Evolutionary conservation across 2,888 invertebrate genomes (phyloP), one percentile per base, ranked within the genome.

Genomic region (Actias luna): DNA sequence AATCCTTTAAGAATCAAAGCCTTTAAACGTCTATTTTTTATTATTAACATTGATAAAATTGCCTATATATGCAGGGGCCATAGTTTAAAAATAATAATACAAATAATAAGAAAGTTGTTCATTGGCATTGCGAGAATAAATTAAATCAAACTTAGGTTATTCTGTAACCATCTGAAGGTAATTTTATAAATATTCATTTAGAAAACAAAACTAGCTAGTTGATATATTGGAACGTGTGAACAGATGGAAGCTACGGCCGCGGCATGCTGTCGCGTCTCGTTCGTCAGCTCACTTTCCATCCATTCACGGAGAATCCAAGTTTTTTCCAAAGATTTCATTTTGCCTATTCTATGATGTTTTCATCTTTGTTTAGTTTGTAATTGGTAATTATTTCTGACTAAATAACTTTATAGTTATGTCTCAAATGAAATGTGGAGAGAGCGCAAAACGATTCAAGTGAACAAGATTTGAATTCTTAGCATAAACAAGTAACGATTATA

Each of bases 241-340:
- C 88, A 85, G 87, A n/a, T n/a, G n/a, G n/a, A 91, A 89, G 87
- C 80, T 80, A 70, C 83, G 71, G 74, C 25, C 3, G 25, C 46
- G 46, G 46, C 46, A 25, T 50, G 22, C 46, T 74, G 67, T 64
- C 67, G 67, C 65, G 80, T 82, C 84, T 86, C 80, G 85, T 80
- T 81, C 75, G 82, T 73, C 83, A 83, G 81, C 85, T 88, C 85
- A 88, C 92, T 92, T 92, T 91, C 92, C 90, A 89, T 79, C 91
- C 92, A 92, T 92, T 92, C 90, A 90, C 84, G 89, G 90, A 78
- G 79, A 79, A 85, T 85, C 82, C 87, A 85, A 85, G 79, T 90
- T 92, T 87, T 89, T 92, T 87, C 83, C 78, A 82, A 74, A 82
- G 88, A 89, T 92, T 92, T 92, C 90, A 89, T 89, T 87, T 80